Percentiles rank a stretch among this genome's conserved stretches.
phyloP scores from a whole-genome alignment of 2,113 vertebrate genomes.

The Nicator chloris region DNA sequence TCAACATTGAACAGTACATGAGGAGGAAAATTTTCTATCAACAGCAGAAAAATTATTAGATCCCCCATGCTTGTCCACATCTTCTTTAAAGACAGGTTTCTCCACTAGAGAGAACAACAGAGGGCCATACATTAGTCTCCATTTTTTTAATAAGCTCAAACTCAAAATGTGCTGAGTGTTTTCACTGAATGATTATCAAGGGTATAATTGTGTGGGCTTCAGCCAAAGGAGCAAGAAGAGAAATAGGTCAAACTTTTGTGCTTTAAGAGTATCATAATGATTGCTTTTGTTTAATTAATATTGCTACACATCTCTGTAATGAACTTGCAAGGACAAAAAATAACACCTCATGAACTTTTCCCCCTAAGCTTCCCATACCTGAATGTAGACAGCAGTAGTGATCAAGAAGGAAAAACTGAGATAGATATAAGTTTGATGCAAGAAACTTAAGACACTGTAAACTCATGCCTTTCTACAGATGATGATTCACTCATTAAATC shows the following conservation, averaged over 20 bases:
- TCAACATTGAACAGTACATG: neutral
- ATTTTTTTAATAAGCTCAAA: neutral
- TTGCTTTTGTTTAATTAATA: neutral
- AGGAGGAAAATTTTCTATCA: neutral
- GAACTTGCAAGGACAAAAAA: neutral
- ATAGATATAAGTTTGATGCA: rapidly evolving
- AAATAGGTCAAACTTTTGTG: neutral
- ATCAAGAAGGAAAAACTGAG: neutral
- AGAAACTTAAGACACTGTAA: neutral
- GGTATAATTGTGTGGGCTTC: neutral
- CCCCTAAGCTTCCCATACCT: neutral
- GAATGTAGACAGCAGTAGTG: neutral
- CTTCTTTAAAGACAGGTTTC: neutral
- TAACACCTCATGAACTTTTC: neutral
- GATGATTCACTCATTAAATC: constrained; percentile 4
- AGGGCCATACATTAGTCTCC: neutral
- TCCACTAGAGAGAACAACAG: neutral
- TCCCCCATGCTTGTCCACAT: neutral
- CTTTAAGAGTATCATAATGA: neutral
- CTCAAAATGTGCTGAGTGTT: neutral
- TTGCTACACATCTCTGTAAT: neutral
- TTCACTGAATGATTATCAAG: neutral
- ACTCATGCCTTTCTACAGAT: neutral
- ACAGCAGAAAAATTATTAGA: neutral
- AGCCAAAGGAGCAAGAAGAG: neutral